These are phyloP conservation scores for Mionectes macconnelli DNA, from an alignment of 2,113 vertebrate genomes.

Conservation along the genomic window DNA sequence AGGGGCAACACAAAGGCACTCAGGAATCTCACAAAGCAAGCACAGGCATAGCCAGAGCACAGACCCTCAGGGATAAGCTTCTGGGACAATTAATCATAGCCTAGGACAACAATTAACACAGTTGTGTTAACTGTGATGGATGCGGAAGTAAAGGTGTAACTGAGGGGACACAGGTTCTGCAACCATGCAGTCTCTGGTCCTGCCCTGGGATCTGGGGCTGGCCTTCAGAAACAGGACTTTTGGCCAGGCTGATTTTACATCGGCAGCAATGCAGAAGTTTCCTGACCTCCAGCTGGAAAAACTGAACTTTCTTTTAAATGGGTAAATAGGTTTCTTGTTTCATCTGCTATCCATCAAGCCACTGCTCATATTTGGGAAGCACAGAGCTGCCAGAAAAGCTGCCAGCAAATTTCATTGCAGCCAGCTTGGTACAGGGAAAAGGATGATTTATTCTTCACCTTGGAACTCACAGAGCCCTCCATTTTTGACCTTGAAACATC, in stretches of 20 bases:
- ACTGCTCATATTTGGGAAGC: background rate
- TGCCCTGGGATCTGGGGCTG: background rate
- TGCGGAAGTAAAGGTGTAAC: background rate
- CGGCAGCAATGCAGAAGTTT: background rate
- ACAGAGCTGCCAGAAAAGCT: background rate
- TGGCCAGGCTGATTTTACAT: background rate
- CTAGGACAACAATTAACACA: background rate
- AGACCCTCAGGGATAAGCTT: background rate
- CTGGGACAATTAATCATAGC: background rate
- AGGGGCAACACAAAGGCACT: background rate
- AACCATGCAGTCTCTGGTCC: rapidly evolving
- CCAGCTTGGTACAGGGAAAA: background rate
- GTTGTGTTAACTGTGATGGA: background rate
- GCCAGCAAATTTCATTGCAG: background rate
- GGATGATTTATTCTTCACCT: background rate
- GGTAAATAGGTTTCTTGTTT: background rate
- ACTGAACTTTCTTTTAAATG: background rate
- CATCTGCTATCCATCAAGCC: background rate
- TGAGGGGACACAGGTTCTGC: rapidly evolving
- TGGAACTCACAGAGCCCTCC: background rate
- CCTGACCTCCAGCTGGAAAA: background rate
- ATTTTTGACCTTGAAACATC: background rate
- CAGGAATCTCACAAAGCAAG: background rate
- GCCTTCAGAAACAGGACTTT: background rate
- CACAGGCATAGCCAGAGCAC: background rate